Evolutionary conservation across 1,140 invertebrate species (phyloP), one percentile per base, ranked within the genome.

Genomic region (Drosophila ficusphila): DNA sequence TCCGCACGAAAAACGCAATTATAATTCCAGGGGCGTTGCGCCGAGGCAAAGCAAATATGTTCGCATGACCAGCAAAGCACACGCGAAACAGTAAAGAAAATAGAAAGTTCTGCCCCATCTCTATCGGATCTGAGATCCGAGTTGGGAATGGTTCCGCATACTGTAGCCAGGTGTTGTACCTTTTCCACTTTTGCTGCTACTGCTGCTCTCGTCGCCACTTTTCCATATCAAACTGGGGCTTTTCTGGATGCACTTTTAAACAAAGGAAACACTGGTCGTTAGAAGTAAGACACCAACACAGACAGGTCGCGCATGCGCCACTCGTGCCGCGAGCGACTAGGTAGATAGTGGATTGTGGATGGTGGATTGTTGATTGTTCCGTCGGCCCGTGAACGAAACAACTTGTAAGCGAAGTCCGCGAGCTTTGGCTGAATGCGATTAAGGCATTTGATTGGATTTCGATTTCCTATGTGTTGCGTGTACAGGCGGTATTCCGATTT

Each of bases 71-170:
- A 64, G 44, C 62, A 21, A 72, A 72, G 33, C 38, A 41, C 68
- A 31, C 74, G 60, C 57, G 65, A 89, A 85, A 74, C 69, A 74
- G 76, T 73, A 78, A 89, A 89, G 76, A 89, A 89, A 89, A 89
- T 89, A 89, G 76, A 89, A 89, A 89, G 79, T 89, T 89, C 85
- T 89, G 76, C 57, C 51, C 46, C 47, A 33, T 23, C 38, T 56
- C 19, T 42, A 27, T 62, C 7, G 23, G 57, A 23, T 27, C 12
- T 21, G 9, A 18, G 11, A 21, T 4, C 51, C 8, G 19, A n/a
- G 19, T 4, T 19, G 16, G 29, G 16, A 9, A 6, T 14, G 42
- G 41, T 49, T 76, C 19, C 29, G 48, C 46, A 47, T 27, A 47
- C 29, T 53, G 31, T 23, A 27, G 54, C 31, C 11, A 6, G 7